Evolutionary conservation across 2,113 vertebrate species (phyloP).

Genomic region (Cavia porcellus): DNA sequence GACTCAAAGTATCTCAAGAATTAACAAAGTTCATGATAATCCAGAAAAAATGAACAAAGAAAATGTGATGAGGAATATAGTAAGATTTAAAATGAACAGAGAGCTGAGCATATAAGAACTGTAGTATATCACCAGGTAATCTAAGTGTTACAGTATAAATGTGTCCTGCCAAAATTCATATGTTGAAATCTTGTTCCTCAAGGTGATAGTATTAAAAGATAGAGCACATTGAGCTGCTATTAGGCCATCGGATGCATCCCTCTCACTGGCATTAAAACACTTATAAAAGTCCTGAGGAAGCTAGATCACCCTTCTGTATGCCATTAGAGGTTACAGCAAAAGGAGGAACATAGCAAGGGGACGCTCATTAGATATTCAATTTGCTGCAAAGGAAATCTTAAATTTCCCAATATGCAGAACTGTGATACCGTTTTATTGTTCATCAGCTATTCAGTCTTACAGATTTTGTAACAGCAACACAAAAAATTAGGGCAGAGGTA

Average conservation of each 20-base stretch:
- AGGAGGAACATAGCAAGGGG: rapidly evolving
- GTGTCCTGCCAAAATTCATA: not conserved
- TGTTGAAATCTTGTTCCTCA: too few relatives aligned
- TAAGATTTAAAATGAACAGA: not conserved
- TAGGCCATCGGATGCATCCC: too few relatives aligned
- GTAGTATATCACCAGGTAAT: too few relatives aligned
- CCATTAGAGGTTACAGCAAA: not conserved
- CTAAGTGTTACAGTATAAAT: not conserved
- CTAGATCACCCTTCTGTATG: rapidly evolving
- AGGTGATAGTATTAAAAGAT: not conserved
- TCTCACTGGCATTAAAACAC: not conserved
- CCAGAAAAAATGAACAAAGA: not conserved
- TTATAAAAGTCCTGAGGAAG: not conserved
- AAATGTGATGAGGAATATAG: not conserved
- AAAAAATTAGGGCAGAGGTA: not conserved
- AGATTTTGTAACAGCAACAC: not conserved
- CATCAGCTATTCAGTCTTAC: not conserved
- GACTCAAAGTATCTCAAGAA: not conserved
- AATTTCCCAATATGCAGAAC: not conserved
- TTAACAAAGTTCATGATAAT: not conserved
- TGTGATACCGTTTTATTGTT: not conserved
- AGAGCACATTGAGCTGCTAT: rapidly evolving
- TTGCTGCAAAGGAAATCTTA: not conserved
- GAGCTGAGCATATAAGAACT: not conserved
- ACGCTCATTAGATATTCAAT: not conserved